These are phyloP conservation scores for Blennius ocellaris DNA, from an alignment of 2,113 vertebrate genomes.

Conservation along the genomic window DNA sequence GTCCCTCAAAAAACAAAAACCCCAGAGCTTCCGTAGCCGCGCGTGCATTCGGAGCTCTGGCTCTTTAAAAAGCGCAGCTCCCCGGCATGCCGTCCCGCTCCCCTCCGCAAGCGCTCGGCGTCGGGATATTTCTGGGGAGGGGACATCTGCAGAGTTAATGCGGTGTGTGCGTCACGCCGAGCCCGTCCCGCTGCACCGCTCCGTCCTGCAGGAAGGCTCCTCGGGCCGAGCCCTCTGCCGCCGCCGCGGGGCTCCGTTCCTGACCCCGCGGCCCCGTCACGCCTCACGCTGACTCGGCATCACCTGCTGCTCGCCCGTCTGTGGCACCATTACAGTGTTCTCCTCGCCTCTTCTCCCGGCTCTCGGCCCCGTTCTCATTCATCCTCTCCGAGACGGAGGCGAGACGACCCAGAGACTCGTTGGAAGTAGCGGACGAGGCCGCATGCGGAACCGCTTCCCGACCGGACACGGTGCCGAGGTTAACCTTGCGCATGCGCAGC, in stretches of 20 bases:
- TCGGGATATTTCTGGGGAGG: slow-evolving; percentile 61
- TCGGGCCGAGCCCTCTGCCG: slow-evolving; percentile 18
- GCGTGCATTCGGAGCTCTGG: slow-evolving; percentile 10
- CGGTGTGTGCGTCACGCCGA: slow-evolving; percentile 49
- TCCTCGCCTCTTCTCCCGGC: slow-evolving; percentile 9
- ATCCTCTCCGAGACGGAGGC: too few species aligned
- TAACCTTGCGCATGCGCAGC: slow-evolving; percentile 30
- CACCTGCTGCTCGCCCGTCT: slow-evolving; percentile 40
- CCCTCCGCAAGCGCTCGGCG: slow-evolving; percentile 33
- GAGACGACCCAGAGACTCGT: slow-evolving; percentile 28
- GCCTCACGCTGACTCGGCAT: slow-evolving; percentile 15
- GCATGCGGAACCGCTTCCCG: slow-evolving; percentile 25
- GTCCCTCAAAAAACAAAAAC: not conserved
- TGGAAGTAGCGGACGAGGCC: slow-evolving; percentile 46
- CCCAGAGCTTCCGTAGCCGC: not conserved
- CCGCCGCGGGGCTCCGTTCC: slow-evolving; percentile 17
- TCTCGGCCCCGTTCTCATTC: not conserved
- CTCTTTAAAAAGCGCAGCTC: slow-evolving; percentile 50
- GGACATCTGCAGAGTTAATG: slow-evolving; percentile 74
- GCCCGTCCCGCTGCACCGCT: slow-evolving; percentile 46
- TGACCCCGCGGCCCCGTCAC: not conserved
- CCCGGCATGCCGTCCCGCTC: slow-evolving; percentile 13
- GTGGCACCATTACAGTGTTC: slow-evolving; percentile 47
- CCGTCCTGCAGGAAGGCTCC: slow-evolving; percentile 37
- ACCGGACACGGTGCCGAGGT: slow-evolving; percentile 19